Base-by-base conservation (phyloP, 2,797 vertebrate species). In the Schizothorax lantsangensis region DNA sequence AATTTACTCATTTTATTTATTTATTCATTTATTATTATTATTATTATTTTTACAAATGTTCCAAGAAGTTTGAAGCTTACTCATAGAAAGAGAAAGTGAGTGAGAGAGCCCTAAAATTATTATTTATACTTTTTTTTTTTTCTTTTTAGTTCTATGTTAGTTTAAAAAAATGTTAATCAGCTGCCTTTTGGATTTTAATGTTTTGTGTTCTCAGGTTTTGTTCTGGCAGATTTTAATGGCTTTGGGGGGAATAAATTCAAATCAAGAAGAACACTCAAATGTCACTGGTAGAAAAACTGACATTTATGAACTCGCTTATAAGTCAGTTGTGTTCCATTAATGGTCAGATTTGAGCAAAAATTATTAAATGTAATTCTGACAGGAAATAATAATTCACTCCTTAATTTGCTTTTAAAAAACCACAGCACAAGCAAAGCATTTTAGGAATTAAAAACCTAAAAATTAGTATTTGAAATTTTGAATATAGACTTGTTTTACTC, bases 211-310 rank as follows among this genome's bases (percentile, higher is more conserved):
- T 54, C 11, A 47, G n/a, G 62, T 85, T 85, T 69, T 84, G 30
- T 40, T 78, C 83, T 30, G 62, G 23, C 15, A 78, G 47, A 66
- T 79, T 79, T 30, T 71, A 85, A 72, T 79, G 77, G 49, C 49
- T 72, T 80, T 79, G 14, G 40, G 38, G 23, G 19, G 19, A 80
- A 45, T 85, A 23, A 49, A 73, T 47, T 73, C 40, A 80, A 80
- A 47, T 72, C 19, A 85, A 62, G 47, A 79, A 47, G 36, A 72
- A 62, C 77, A 85, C 72, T 30, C 77, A 85, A 85, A 85, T 85
- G 77, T 85, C 84, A 79, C 49, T 72, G 19, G 38, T 79, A 85
- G 52, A 80, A 43, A 85, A 85, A 62, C 52, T 72, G 66, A 80
- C 84, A 73, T 85, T 85, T 73, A 72, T 72, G 64, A 49, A 40